Percentiles rank a stretch among this genome's conserved stretches.
Evolutionary conservation across 2,797 vertebrate genomes (phyloP).

Genomic region (Yasuhikotakia modesta): DNA sequence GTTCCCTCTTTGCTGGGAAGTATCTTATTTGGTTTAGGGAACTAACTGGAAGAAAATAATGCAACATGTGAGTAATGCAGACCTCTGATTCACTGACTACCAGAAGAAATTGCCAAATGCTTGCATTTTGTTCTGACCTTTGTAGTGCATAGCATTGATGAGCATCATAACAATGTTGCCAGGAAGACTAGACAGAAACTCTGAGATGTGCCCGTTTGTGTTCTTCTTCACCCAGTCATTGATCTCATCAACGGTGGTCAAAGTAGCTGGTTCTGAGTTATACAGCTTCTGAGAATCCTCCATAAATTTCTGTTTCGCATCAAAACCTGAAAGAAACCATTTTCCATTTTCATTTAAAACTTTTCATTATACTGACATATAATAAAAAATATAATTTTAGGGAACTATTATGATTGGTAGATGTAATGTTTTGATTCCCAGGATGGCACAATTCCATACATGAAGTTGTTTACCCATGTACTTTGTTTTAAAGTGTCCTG

Average conservation of each 20-base stretch:
- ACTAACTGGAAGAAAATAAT: constrained; percentile 47
- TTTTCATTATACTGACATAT: not conserved
- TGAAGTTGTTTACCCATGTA: too few relatives aligned
- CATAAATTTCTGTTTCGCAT: constrained; percentile 83
- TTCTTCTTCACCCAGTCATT: constrained; percentile 90
- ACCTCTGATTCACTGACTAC: not conserved
- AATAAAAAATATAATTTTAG: not conserved
- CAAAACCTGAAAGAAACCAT: constrained; percentile 75
- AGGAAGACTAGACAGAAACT: constrained; percentile 85
- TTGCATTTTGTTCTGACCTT: constrained; percentile 74
- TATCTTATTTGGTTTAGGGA: constrained; percentile 16
- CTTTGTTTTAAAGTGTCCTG: too few relatives aligned
- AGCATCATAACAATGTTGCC: constrained; percentile 83
- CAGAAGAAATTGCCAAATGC: constrained; percentile 14
- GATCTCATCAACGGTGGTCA: constrained; percentile 79
- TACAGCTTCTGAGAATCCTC: constrained; percentile 83
- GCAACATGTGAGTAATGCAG: constrained; percentile 12
- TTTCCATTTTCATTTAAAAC: not conserved
- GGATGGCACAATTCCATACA: not conserved
- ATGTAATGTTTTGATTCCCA: not conserved
- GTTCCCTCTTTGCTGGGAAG: not conserved
- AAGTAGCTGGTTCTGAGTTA: constrained; percentile 78
- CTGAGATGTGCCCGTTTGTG: constrained; percentile 84
- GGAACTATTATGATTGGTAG: not conserved
- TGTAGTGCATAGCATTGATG: constrained; percentile 92